Evolutionary conservation across 1,140 invertebrate species (phyloP).

Genomic region (Drosophila malerkotliana): DNA sequence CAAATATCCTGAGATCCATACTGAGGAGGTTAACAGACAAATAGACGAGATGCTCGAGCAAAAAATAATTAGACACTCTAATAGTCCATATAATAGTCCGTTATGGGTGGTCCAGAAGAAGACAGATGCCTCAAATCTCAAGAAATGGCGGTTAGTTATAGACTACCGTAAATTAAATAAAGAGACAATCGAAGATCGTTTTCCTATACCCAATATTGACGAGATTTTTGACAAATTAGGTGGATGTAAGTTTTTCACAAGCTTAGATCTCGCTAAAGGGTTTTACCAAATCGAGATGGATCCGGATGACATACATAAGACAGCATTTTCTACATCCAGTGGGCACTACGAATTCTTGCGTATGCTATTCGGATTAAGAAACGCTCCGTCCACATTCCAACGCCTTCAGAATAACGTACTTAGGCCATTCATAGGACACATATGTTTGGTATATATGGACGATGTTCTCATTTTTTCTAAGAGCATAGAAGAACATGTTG

Average conservation of each 20-base stretch:
- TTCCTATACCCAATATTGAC: conserved; percentile 4
- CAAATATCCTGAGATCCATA: background rate
- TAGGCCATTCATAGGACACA: conserved; percentile 10
- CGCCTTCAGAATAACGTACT: conserved; percentile 59
- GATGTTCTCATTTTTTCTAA: conserved; percentile 27
- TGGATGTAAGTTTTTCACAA: conserved; percentile 4
- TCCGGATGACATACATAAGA: conserved; percentile 4
- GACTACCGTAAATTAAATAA: background rate
- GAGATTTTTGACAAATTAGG: conserved; percentile 6
- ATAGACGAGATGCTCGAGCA: background rate
- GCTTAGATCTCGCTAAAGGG: conserved; percentile 4
- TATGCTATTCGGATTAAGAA: conserved; percentile 8
- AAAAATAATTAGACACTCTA: conserved; percentile 1
- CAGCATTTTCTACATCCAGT: conserved; percentile 6
- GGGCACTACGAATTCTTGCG: conserved; percentile 3
- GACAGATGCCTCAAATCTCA: background rate
- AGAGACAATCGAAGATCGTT: conserved; percentile 2
- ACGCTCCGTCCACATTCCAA: conserved; percentile 13
- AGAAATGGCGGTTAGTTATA: background rate
- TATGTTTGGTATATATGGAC: conserved; percentile 32
- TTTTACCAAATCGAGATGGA: conserved; percentile 7
- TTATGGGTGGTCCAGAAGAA: background rate
- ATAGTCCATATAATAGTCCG: conserved; percentile 1
- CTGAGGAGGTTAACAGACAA: background rate
- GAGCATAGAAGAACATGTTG: background rate